phyloP scores from a whole-genome alignment of 2,113 vertebrate species.

The Tor tambroides region DNA sequence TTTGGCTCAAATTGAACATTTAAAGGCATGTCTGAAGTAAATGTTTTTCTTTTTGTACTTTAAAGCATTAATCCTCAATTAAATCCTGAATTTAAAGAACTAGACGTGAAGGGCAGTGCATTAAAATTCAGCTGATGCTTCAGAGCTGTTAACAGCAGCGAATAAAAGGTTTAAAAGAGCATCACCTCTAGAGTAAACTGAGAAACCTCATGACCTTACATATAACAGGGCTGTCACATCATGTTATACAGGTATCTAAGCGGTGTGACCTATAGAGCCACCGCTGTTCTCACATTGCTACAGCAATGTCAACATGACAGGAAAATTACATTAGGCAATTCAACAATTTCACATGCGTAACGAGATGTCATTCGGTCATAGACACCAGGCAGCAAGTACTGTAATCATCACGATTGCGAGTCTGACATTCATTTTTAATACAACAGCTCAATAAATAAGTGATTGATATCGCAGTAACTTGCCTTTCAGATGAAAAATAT shows the following conservation, averaged over 20 bases:
- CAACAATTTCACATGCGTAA: not conserved
- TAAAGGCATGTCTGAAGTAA: slow-evolving; percentile 9
- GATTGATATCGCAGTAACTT: not conserved
- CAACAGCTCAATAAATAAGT: not conserved
- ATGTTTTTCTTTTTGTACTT: not conserved
- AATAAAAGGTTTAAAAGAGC: not conserved
- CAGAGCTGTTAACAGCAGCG: not conserved
- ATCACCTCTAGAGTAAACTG: not conserved
- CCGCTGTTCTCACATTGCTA: not conserved
- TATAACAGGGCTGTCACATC: not conserved
- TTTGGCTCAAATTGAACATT: slow-evolving; percentile 12
- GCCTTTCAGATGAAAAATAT: not conserved
- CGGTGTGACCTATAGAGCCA: not conserved
- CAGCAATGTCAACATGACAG: not conserved
- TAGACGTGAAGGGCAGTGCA: not conserved
- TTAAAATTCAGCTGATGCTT: slow-evolving; percentile 8
- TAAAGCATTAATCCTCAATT: slow-evolving; percentile 13
- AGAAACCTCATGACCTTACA: not conserved
- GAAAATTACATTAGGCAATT: not conserved
- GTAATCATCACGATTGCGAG: not conserved
- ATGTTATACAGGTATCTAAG: not conserved
- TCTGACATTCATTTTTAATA: not conserved
- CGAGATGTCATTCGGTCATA: not conserved
- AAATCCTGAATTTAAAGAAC: slow-evolving; percentile 9
- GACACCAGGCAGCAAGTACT: not conserved